phyloP scores from a whole-genome alignment of 1,140 invertebrate genomes.

The Pectinophora gossypiella region DNA sequence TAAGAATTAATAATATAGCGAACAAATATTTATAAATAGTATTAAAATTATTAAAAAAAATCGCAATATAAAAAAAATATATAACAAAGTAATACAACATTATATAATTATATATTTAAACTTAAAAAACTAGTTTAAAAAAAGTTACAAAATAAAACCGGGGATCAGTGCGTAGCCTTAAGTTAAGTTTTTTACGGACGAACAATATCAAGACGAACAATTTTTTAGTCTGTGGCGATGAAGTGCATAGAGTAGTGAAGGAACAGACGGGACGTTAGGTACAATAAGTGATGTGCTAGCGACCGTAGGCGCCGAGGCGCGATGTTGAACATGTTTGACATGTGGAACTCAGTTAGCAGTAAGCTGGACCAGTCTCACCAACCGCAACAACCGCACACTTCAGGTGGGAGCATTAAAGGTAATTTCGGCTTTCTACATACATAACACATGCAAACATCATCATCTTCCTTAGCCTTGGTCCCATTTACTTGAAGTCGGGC shows the following conservation, averaged over 20 bases:
- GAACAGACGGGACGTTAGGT: background rate
- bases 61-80: constrained; percentile 34
- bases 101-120: constrained; percentile 16
- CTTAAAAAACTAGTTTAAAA: constrained; percentile 42
- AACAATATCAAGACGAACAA: constrained; percentile 38
- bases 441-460: too few species aligned
- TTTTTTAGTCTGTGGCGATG: background rate
- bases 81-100: too few species aligned
- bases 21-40: constrained; percentile 12
- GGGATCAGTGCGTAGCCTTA: constrained; percentile 70
- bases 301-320: constrained; percentile 41
- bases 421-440: constrained; percentile 54
- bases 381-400: constrained; percentile 83
- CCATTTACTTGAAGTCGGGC: too few species aligned
- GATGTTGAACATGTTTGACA: constrained; percentile 86
- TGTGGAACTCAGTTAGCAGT: constrained; percentile 89
- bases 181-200: constrained; percentile 63
- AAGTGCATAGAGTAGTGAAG: background rate
- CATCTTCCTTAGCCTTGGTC: too few species aligned
- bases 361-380: constrained; percentile 84
- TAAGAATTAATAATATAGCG: constrained; percentile 25
- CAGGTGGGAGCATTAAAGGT: constrained; percentile 91
- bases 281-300: constrained; percentile 29
- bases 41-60: constrained; percentile 2
- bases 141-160: constrained; percentile 45